Conservation (phyloP, 2,113 vertebrate species). For the Alligator mississippiensis region DNA sequence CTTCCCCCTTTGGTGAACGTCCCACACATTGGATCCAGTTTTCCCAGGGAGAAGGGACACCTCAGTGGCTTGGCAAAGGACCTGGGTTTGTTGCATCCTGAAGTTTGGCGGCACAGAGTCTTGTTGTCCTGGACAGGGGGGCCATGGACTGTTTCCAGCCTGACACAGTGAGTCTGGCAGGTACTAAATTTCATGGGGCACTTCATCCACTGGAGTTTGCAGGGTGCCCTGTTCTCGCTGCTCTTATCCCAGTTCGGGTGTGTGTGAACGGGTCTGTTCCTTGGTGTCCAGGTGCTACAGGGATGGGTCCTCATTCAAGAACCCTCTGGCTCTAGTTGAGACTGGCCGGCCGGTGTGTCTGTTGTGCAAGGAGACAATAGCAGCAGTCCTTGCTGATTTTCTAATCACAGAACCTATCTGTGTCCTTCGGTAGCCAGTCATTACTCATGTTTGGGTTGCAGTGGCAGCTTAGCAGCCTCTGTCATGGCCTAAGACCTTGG, state of each 20-base stretch:
- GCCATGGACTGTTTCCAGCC: too few relatives aligned
- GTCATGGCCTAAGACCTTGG: neutral
- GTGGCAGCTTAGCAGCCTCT: neutral
- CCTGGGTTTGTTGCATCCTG: neutral
- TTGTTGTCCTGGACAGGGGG: neutral
- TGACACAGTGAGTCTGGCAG: neutral
- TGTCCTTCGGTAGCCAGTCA: neutral
- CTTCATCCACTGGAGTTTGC: neutral
- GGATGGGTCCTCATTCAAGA: neutral
- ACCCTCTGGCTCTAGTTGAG: neutral
- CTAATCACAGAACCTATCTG: neutral
- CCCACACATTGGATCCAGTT: neutral
- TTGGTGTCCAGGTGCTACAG: neutral
- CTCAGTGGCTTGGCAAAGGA: neutral
- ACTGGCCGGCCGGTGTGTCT: neutral
- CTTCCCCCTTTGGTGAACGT: neutral
- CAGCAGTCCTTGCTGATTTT: neutral
- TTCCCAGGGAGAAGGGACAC: too few relatives aligned
- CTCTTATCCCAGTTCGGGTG: too few relatives aligned
- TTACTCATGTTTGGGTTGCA: neutral
- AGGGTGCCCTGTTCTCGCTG: neutral
- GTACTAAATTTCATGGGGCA: neutral
- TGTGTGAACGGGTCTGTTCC: neutral
- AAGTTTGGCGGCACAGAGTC: neutral
- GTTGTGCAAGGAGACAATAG: neutral